These are phyloP conservation scores for Pseudomugil tenellus DNA, from an alignment of 2,797 vertebrate genomes.

Conservation along the genomic window DNA sequence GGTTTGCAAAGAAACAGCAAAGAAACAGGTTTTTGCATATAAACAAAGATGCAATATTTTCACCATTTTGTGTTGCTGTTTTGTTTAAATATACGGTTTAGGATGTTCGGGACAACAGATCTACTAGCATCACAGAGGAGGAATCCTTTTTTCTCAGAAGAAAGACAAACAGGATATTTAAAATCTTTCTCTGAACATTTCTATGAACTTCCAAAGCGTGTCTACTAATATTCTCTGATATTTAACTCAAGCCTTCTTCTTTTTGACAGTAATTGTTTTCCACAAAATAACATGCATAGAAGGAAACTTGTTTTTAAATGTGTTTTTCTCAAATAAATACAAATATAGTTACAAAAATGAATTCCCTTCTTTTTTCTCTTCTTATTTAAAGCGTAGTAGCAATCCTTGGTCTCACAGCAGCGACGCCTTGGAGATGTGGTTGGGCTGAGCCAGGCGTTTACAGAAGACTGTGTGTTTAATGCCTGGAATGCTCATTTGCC, in stretches of 20 bases:
- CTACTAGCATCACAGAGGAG: neutral
- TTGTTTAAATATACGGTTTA: slow-evolving; percentile 1
- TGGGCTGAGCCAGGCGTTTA: slow-evolving; percentile 66
- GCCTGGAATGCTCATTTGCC: slow-evolving; percentile 82
- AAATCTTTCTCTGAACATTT: neutral
- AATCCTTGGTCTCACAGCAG: slow-evolving; percentile 46
- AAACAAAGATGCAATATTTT: neutral
- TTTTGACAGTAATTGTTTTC: slow-evolving; percentile 27
- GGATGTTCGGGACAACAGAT: neutral
- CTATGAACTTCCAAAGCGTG: slow-evolving; percentile 7
- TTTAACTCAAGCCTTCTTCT: slow-evolving; percentile 30
- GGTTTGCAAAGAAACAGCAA: too few species aligned
- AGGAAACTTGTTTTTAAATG: slow-evolving; percentile 36
- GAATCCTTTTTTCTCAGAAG: too few species aligned
- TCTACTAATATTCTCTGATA: slow-evolving; percentile 1
- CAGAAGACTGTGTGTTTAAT: slow-evolving; percentile 84
- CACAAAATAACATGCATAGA: slow-evolving; percentile 33
- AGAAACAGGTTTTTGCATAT: neutral
- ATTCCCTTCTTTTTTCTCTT: slow-evolving; percentile 56
- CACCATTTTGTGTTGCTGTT: slow-evolving; percentile 9
- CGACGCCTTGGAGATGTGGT: slow-evolving; percentile 68
- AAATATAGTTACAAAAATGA: slow-evolving; percentile 65
- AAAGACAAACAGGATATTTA: neutral
- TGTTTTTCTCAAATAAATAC: slow-evolving; percentile 45
- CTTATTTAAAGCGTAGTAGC: slow-evolving; percentile 30